Percentiles rank a stretch among this genome's conserved stretches.
phyloP scores from a whole-genome alignment of 2,797 vertebrate species.

The Argentina silus region DNA sequence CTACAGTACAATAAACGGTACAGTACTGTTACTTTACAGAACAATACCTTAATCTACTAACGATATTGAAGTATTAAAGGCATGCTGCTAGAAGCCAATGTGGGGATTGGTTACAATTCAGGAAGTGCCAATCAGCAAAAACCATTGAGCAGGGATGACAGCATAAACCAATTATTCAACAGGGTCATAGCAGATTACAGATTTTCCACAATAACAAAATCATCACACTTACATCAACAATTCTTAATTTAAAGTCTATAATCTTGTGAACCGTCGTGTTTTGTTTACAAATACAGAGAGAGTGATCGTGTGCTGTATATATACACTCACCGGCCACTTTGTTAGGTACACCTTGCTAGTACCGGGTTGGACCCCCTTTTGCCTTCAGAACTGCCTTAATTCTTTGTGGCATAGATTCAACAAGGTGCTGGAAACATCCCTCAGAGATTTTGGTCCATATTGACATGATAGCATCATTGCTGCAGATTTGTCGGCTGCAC shows the following conservation, averaged over 20 bases:
- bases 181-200: constrained; percentile 1
- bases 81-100: constrained; percentile 48
- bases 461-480: too few species aligned
- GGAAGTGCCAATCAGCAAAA: neutral
- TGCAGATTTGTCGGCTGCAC: too few species aligned
- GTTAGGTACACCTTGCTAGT: too few species aligned
- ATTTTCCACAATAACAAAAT: constrained; percentile 11
- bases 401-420: too few species aligned
- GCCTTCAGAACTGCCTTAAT: too few species aligned
- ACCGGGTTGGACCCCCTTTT: too few species aligned
- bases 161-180: neutral
- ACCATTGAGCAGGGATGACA: neutral
- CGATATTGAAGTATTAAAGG: constrained; percentile 30
- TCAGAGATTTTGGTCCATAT: too few species aligned
- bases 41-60: constrained; percentile 46
- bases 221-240: neutral
- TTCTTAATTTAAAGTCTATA: neutral
- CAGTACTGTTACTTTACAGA: constrained; percentile 5
- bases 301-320: neutral
- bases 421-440: too few species aligned
- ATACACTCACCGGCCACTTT: too few species aligned
- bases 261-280: neutral
- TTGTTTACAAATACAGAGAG: constrained; percentile 19
- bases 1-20: constrained; percentile 35
- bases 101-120: constrained; percentile 13